Evolutionary conservation across 2,888 invertebrate genomes (phyloP).

Genomic region (Leucophora obtusa): DNA sequence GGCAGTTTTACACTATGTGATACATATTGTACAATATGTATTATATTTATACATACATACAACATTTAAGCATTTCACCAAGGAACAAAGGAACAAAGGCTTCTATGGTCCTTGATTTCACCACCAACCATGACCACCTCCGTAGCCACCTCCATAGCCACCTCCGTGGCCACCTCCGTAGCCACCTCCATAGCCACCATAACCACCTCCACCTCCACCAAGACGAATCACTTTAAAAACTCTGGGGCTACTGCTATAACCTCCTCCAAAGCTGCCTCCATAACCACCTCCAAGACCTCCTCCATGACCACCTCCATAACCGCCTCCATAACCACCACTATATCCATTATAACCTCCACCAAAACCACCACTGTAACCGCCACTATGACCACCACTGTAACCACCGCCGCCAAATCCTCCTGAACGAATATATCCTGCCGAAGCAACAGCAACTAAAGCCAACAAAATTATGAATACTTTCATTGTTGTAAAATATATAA

Average conservation of each 20-base stretch:
- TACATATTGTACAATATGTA: neutral
- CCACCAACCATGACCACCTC: neutral
- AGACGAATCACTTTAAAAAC: no score
- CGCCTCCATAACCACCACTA: no score
- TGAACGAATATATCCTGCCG: slow-evolving; percentile 66
- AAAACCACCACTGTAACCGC: no score
- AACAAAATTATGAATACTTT: slow-evolving; percentile 67
- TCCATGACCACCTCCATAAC: no score
- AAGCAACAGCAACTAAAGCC: slow-evolving; percentile 69
- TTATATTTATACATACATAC: neutral
- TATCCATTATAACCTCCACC: no score
- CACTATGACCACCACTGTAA: no score
- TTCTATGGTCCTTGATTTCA: no score
- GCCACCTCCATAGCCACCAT: neutral
- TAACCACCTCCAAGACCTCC: no score
- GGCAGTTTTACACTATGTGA: neutral
- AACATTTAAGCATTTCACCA: neutral
- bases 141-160: neutral
- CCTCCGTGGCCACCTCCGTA: neutral
- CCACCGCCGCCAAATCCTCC: slow-evolving; percentile 22
- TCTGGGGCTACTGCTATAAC: no score
- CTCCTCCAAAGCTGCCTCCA: no score
- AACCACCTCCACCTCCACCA: neutral
- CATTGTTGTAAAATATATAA: slow-evolving; percentile 20
- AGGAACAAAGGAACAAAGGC: no score